phyloP scores from a whole-genome alignment of 2,113 vertebrate genomes.

The Pontoporia blainvillei region DNA sequence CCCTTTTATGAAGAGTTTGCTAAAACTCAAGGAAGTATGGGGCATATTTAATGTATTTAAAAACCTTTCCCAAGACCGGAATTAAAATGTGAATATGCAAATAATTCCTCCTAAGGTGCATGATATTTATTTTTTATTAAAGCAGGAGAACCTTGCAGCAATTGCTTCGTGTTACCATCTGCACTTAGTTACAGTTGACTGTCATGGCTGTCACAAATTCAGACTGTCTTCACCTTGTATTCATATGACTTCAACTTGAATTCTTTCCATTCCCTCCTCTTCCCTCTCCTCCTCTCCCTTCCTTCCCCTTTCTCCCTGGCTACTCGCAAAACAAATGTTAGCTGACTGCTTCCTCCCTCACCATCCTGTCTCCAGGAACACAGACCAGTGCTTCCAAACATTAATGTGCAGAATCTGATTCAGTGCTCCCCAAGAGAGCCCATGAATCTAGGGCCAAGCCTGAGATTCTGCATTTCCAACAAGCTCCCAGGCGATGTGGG shows the following conservation, averaged over 20 bases:
- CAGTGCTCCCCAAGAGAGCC: no score
- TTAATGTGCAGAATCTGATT: background rate
- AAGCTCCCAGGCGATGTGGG: background rate
- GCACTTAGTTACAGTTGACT: background rate
- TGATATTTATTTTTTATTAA: background rate
- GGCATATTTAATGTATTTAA: background rate
- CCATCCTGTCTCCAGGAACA: background rate
- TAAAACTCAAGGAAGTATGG: background rate
- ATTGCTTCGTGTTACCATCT: background rate
- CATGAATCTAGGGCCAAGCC: background rate
- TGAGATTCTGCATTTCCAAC: background rate
- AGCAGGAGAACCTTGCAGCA: background rate
- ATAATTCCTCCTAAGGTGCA: background rate
- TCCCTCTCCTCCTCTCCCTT: no score
- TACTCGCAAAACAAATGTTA: background rate
- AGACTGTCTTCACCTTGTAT: background rate
- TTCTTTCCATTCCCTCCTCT: background rate
- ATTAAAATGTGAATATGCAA: background rate
- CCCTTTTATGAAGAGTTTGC: background rate
- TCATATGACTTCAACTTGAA: background rate
- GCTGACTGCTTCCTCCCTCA: background rate
- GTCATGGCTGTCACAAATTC: background rate
- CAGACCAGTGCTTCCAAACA: background rate
- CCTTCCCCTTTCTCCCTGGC: background rate
- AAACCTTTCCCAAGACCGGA: background rate